A percentile compares a stretch with the other conserved stretches of the same genome.
phyloP scores from a whole-genome alignment of 2,113 vertebrate species.

The Loxodonta africana region DNA sequence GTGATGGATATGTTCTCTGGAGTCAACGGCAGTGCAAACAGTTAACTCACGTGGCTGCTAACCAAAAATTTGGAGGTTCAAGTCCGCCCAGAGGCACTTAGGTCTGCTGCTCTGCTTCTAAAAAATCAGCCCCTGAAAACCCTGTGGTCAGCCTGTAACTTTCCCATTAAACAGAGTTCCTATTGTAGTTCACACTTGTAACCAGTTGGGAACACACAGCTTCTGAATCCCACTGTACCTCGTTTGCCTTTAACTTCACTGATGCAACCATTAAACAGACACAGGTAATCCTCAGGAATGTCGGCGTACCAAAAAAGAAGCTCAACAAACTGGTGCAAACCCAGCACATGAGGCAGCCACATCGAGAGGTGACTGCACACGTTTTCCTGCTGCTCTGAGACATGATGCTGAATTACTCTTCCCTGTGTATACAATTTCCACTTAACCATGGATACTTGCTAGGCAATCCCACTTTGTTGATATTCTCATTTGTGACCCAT shows the following conservation, averaged over 20 bases:
- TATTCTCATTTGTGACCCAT: not conserved
- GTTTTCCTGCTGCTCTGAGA: not conserved
- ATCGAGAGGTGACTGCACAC: not conserved
- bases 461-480: not conserved
- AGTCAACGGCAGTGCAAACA: too few relatives aligned
- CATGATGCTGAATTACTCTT: not conserved
- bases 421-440: not conserved
- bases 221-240: too few relatives aligned
- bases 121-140: too few relatives aligned
- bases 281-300: not conserved
- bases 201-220: too few relatives aligned
- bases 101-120: too few relatives aligned
- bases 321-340: not conserved
- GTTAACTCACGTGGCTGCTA: too few relatives aligned
- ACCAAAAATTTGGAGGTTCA: too few relatives aligned
- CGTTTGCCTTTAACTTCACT: too few relatives aligned
- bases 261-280: constrained; percentile 4
- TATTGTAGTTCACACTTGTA: too few relatives aligned
- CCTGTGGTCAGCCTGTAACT: too few relatives aligned
- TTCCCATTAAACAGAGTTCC: too few relatives aligned
- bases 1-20: not conserved
- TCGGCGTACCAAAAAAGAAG: not conserved
- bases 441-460: not conserved
- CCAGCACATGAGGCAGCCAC: not conserved
- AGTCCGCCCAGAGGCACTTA: too few relatives aligned